Conservation (phyloP, 2,888 invertebrate genomes). For the Caenorhabditis plicata region DNA sequence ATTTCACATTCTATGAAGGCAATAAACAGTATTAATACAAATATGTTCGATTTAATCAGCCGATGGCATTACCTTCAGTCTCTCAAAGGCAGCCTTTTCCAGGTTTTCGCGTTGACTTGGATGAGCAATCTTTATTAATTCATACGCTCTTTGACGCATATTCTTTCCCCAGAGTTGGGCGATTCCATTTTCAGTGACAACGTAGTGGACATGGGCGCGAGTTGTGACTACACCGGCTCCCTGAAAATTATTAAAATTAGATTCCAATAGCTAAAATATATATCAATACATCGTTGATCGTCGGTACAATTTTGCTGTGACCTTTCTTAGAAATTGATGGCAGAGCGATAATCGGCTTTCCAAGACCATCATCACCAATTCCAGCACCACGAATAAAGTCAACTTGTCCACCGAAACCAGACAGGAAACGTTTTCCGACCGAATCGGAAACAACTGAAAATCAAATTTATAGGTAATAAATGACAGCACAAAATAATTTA, state of each 20-base stretch:
- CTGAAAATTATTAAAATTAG: constrained; percentile 65
- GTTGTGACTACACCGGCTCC: constrained; percentile 92
- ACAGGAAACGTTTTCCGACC: constrained; percentile 78
- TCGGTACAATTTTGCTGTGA: constrained; percentile 81
- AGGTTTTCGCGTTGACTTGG: constrained; percentile 81
- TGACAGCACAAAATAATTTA: too few relatives aligned
- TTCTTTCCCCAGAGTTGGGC: constrained; percentile 86
- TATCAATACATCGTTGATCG: constrained; percentile 77
- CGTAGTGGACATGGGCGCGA: constrained; percentile 86
- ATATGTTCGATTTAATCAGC: constrained; percentile 41
- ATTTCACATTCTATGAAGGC: too few relatives aligned
- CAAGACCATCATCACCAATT: constrained; percentile 80
- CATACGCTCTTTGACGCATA: constrained; percentile 84
- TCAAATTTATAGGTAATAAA: too few relatives aligned
- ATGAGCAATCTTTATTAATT: constrained; percentile 84
- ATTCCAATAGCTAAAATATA: too few relatives aligned
- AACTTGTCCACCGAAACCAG: constrained; percentile 89
- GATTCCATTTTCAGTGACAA: constrained; percentile 89
- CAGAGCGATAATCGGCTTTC: constrained; percentile 83
- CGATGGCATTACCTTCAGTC: constrained; percentile 66
- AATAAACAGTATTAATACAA: too few relatives aligned
- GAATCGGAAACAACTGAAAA: constrained; percentile 89
- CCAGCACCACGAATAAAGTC: constrained; percentile 91
- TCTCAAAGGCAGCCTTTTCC: constrained; percentile 84
- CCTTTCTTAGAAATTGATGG: constrained; percentile 80